phyloP scores from a whole-genome alignment of 2,888 invertebrate species.

The Charanyca ferruginea region DNA sequence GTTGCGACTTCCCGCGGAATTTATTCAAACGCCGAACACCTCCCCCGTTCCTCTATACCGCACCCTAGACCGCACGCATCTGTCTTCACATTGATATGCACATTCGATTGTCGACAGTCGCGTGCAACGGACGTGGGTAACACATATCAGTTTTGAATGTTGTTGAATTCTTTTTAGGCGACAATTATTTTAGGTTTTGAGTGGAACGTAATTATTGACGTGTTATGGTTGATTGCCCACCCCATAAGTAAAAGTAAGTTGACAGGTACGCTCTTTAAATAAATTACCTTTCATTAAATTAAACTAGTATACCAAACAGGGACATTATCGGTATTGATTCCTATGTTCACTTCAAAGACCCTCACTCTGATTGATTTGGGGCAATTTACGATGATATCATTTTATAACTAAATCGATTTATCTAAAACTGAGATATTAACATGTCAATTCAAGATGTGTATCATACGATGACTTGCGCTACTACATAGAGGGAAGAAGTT shows the following conservation, averaged over 20 bases:
- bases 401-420: constrained; percentile 58
- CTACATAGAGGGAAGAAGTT: constrained; percentile 76
- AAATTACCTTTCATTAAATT: constrained; percentile 38
- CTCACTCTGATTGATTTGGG: constrained; percentile 34
- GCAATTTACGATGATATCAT: constrained; percentile 46
- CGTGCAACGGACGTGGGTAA: constrained; percentile 69
- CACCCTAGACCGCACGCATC: constrained; percentile 73
- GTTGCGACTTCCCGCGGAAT: constrained; percentile 79
- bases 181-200: constrained; percentile 47
- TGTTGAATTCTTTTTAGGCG: constrained; percentile 32
- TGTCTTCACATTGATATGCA: constrained; percentile 82
- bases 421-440: constrained; percentile 75
- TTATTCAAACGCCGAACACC: constrained; percentile 78
- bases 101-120: constrained; percentile 81
- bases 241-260: constrained; percentile 22
- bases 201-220: constrained; percentile 8
- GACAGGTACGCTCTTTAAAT: constrained; percentile 28
- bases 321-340: constrained; percentile 31
- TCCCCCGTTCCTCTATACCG: constrained; percentile 47
- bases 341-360: constrained; percentile 41
- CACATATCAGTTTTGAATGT: constrained; percentile 64
- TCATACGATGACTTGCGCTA: constrained; percentile 80
- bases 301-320: constrained; percentile 1
- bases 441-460: constrained; percentile 82
- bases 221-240: constrained; percentile 46